phyloP scores from a whole-genome alignment of 2,888 invertebrate genomes.

The Eubasilissa splendida region DNA sequence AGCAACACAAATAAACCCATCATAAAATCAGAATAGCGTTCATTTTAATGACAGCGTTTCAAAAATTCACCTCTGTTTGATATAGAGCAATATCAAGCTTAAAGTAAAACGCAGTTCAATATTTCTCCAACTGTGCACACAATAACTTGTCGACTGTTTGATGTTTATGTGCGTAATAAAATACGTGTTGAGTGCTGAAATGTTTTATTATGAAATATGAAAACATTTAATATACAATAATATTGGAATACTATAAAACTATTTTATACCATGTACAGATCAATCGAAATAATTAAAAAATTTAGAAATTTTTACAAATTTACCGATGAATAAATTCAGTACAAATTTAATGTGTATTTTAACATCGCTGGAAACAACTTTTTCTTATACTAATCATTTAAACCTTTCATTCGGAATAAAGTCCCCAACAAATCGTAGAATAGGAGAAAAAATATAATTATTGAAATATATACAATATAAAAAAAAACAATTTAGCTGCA shows the following conservation, averaged over 20 bases:
- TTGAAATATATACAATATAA: too few species aligned
- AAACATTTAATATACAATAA: conserved; percentile 11
- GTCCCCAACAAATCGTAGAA: too few species aligned
- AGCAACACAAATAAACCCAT: too few species aligned
- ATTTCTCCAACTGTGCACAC: background rate
- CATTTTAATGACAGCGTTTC: background rate
- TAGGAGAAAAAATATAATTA: too few species aligned
- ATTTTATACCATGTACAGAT: conserved; percentile 13
- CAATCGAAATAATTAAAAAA: conserved; percentile 31
- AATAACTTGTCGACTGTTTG: background rate
- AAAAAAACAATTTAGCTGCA: too few species aligned
- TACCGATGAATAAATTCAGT: background rate
- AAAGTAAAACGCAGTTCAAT: background rate
- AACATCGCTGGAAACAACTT: background rate
- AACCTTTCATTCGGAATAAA: background rate
- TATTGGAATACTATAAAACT: conserved; percentile 23
- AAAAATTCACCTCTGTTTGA: too few species aligned
- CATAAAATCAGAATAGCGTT: too few species aligned
- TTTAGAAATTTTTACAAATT: background rate
- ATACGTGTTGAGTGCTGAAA: conserved; percentile 24
- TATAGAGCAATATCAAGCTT: too few species aligned
- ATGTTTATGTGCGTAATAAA: conserved; percentile 22
- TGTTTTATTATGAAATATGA: conserved; percentile 27
- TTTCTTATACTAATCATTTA: background rate
- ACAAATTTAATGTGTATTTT: background rate